Evolutionary conservation across 2,113 vertebrate genomes (phyloP), one percentile per base, ranked within the genome.

Genomic region (Channa argus): DNA sequence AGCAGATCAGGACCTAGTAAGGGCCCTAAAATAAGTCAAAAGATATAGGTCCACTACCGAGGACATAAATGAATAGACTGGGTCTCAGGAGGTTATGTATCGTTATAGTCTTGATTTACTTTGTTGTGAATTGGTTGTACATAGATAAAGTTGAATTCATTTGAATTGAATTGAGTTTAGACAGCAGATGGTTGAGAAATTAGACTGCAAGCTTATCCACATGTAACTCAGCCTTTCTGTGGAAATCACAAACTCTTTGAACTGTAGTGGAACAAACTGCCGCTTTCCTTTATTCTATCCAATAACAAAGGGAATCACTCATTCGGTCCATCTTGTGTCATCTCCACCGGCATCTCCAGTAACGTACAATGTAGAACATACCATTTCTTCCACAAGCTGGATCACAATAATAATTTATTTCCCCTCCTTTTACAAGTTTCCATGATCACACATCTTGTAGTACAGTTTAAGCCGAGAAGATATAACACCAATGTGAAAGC

Each of bases 381-480:
- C 69, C 54, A 72, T 84, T 74, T 79, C 69, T 83, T 85, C 72
- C 65, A 53, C 63, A 65, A 56, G 36, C 47, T 43, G 13, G 44
- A 46, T 55, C 60, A 71, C 58, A 82, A 86, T 88, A 79, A 79
- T 66, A 81, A 78, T 82, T 78, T 34, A 64, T 81, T 82, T 52
- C 80, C 47, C 70, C 47, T 85, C 43, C 50, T 78, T 51, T 76
- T 65, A 24, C 53, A 51, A 61, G 68, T 73, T 79, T 67, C 51
- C 79, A 34, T 80, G 77, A 90, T 88, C 82, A 87, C 70, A 85
- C 34, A 60, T 79, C 72, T 82, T 70, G 52, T 66, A 52, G 66
- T 77, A 63, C 1, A 50, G 63, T 71, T 77, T 86, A 53, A 80
- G 70, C 77, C 36, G 37, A 81, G 73, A 68, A 78, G 66, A 86